Evolutionary conservation across 2,888 invertebrate species (phyloP), one percentile per base, ranked within the genome.

Genomic region (Crossocerus cetratus): DNA sequence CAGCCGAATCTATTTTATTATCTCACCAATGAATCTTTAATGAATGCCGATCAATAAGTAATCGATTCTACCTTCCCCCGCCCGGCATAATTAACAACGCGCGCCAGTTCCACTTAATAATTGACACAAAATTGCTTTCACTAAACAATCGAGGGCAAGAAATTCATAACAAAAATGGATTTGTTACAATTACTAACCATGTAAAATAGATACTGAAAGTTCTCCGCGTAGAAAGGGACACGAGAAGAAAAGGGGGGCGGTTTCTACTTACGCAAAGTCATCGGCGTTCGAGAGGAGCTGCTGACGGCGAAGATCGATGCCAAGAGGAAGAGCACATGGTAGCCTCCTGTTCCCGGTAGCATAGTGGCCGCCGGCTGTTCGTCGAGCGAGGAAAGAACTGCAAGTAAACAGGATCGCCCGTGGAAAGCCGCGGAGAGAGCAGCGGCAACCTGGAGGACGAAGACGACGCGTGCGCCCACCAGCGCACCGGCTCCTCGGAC

Each of bases 261-360:
- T 49, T 49, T n/a, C 3, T 69, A 87, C 86, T 82, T 67, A 88
- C 88, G 69, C 67, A 88, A 66, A 62, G 77, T 84, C 70, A 86
- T 82, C 21, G 83, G 67, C 42, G 84, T 83, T 65, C 85, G 85
- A 49, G 77, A 83, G 60, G 65, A 42, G 63, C 68, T 68, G 63
- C 68, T 68, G 61, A 53, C 59, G 61, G 63, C 65, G 49, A 79
- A 55, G 49, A 79, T 69, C 42, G 68, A 70, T 67, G 65, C 43
- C 60, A 75, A 5, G 45, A 69, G 56, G 20, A 80, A 69, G 73
- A 60, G 20, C n/a, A 56, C 45, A 56, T 43, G 42, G 23, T 55
- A 13, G 69, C 60, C 8, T 32, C 32, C 11, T 56, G 64, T 59
- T 49, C 64, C 70, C 45, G 69, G 63, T 72, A 77, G 74, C 84